These are phyloP conservation scores for Microcaecilia unicolor DNA, from an alignment of 2,797 vertebrate genomes.

Conservation along the genomic window DNA sequence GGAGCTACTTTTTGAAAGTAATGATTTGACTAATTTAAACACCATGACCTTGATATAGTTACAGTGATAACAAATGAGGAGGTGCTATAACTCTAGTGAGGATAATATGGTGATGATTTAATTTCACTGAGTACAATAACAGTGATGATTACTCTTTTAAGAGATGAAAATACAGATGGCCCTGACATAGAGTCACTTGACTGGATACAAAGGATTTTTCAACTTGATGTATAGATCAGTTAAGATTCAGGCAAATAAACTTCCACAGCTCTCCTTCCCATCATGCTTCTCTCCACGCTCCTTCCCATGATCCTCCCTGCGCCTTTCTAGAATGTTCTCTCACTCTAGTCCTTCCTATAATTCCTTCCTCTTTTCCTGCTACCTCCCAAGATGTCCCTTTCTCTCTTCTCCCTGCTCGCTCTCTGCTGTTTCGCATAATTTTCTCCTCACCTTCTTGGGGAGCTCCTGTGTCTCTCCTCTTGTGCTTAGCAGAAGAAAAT, in stretches of 20 bases:
- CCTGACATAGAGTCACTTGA: too few species aligned
- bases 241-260: too few species aligned
- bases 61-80: background rate
- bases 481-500: too few species aligned
- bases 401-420: too few species aligned
- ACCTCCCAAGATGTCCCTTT: too few species aligned
- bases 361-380: background rate
- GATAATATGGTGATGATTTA: background rate
- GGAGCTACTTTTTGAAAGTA: slow-evolving; percentile 21
- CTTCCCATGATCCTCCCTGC: background rate
- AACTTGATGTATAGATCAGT: too few species aligned
- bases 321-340: background rate
- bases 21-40: slow-evolving; percentile 22
- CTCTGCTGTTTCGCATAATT: too few species aligned
- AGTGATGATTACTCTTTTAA: too few species aligned
- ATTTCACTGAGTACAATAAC: too few species aligned
- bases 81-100: background rate
- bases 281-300: background rate
- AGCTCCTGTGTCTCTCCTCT: background rate
- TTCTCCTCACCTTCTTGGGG: background rate
- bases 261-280: background rate
- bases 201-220: too few species aligned
- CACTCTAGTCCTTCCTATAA: background rate
- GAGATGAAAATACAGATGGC: too few species aligned
- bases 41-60: background rate